Evolutionary conservation across 2,113 vertebrate species (phyloP), one percentile per base, ranked within the genome.

Genomic region (Agelaius phoeniceus): DNA sequence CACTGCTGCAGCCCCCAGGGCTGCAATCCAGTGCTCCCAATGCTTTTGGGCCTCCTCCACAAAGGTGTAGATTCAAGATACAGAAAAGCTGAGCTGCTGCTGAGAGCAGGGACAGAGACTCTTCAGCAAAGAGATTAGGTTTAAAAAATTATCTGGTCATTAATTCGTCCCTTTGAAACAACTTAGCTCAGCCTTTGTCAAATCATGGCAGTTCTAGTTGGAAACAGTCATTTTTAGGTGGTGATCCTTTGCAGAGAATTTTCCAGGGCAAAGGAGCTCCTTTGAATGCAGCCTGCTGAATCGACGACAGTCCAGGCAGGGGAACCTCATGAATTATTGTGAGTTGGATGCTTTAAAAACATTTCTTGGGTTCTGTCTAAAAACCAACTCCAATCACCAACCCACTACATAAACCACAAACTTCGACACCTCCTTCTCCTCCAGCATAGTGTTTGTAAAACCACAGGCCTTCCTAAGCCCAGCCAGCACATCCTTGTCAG

Each of bases 281-380:
- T 27, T 18, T 54, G n/a, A 81, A 67, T 17, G 16, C 51, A 59
- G 51, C 22, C 28, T 72, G n/a, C 20, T 84, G 69, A 71, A 89
- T 52, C 0, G 0, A 15, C 0, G 0, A 14, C 23, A 43, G 41
- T 10, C 26, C 1, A 3, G 24, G 35, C 55, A 89, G 44, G 44
- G 27, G 18, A 75, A 43, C 20, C 6, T 21, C 10, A 7, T 17
- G 13, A 81, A 59, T 90, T 86, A 44, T 7, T 48, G 14, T 66
- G 43, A 74, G 44, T 33, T 52, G 22, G 39, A 35, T 65, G 27
- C 28, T 91, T 82, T 54, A 30, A 37, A 89, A 86, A 6, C 39
- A 16, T 72, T 92, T 89, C 15, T 84, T 84, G 24, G 4, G 11
- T 72, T 96, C 79, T 73, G 17, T 18, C 28, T 76, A 18, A 37